Percentiles rank a stretch among this genome's conserved stretches.
Conservation (phyloP, 1,140 invertebrate species). For the Musca vetustissima region DNA sequence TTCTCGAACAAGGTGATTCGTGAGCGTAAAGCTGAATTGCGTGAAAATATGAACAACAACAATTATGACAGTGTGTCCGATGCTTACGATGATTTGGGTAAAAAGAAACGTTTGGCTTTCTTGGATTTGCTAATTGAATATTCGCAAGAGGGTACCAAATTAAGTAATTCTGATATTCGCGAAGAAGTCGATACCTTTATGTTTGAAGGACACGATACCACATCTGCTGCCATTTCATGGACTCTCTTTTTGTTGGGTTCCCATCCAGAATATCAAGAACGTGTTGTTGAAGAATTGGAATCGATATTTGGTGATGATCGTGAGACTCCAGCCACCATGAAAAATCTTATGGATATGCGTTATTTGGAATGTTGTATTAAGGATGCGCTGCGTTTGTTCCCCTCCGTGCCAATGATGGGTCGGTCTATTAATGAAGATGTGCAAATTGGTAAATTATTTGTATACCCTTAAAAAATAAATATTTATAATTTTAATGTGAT, state of each 20-base stretch:
- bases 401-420: slow-evolving; percentile 72
- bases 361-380: slow-evolving; percentile 76
- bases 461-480: not conserved
- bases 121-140: slow-evolving; percentile 72
- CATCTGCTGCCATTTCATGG: slow-evolving; percentile 68
- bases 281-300: slow-evolving; percentile 67
- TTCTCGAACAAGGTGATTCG: slow-evolving; percentile 70
- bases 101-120: slow-evolving; percentile 68
- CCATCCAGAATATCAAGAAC: slow-evolving; percentile 66
- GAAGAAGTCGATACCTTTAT: slow-evolving; percentile 87
- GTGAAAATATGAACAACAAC: slow-evolving; percentile 43
- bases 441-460: slow-evolving; percentile 58
- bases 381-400: slow-evolving; percentile 68
- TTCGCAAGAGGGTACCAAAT: slow-evolving; percentile 59
- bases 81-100: slow-evolving; percentile 48
- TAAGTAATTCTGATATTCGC: slow-evolving; percentile 68
- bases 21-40: slow-evolving; percentile 53
- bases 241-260: slow-evolving; percentile 68
- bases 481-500: no score
- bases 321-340: slow-evolving; percentile 60
- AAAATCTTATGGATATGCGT: slow-evolving; percentile 68
- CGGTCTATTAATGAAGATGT: slow-evolving; percentile 64
- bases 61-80: slow-evolving; percentile 39
- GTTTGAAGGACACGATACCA: slow-evolving; percentile 84
- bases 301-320: slow-evolving; percentile 61